Conservation (phyloP, 2,113 vertebrate genomes). For the Ciconia stormi region DNA sequence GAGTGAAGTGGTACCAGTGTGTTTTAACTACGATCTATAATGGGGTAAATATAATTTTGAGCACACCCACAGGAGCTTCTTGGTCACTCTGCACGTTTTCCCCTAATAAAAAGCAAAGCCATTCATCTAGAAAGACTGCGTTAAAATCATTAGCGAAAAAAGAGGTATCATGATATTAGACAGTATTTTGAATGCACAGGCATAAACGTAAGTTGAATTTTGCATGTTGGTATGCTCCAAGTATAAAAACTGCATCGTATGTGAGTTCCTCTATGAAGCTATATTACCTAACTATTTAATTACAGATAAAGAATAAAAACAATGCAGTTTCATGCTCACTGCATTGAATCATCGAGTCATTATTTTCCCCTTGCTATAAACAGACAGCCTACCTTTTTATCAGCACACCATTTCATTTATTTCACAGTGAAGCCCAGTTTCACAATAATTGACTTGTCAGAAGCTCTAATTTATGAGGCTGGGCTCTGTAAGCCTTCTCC, state of each 20-base stretch:
- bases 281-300: constrained; percentile 77
- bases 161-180: neutral
- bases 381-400: constrained; percentile 82
- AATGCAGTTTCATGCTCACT: constrained; percentile 76
- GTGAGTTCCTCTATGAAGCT: constrained; percentile 53
- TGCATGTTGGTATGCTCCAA: constrained; percentile 41
- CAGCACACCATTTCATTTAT: constrained; percentile 86
- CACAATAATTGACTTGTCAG: constrained; percentile 90
- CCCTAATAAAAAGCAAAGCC: constrained; percentile 32
- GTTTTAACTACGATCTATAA: constrained; percentile 28
- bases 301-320: constrained; percentile 77
- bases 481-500: constrained; percentile 83
- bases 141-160: constrained; percentile 19
- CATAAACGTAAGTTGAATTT: constrained; percentile 56
- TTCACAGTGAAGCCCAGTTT: constrained; percentile 85
- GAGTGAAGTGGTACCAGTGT: constrained; percentile 2
- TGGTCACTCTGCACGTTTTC: constrained; percentile 17
- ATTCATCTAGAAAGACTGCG: constrained; percentile 43
- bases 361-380: constrained; percentile 79
- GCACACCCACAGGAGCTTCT: constrained; percentile 19
- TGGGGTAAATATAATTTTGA: constrained; percentile 36
- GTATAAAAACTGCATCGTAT: constrained; percentile 44
- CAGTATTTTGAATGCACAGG: constrained; percentile 19
- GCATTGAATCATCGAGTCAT: constrained; percentile 82
- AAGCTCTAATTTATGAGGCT: constrained; percentile 88